These are phyloP conservation scores for Pelodiscus sinensis DNA, from an alignment of 2,113 vertebrate species.

Conservation along the genomic window DNA sequence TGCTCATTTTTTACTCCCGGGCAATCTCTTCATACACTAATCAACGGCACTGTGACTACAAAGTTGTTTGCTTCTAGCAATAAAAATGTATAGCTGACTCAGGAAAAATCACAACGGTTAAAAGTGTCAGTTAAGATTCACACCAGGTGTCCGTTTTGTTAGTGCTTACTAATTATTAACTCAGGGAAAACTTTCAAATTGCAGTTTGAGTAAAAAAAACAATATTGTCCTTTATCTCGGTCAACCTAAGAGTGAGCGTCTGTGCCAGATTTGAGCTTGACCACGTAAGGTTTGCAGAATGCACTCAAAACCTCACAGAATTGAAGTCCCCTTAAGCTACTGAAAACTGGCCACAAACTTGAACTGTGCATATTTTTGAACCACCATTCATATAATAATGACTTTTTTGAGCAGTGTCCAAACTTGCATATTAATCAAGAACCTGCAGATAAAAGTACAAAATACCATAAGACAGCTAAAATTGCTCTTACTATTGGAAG, in stretches of 20 bases:
- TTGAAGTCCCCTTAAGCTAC: not conserved
- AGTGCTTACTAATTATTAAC: not conserved
- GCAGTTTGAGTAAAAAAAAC: not conserved
- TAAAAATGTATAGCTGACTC: slow-evolving; percentile 15
- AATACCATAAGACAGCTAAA: not conserved
- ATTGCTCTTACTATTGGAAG: not conserved
- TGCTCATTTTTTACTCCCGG: slow-evolving; percentile 14
- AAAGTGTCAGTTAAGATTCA: slow-evolving; percentile 25
- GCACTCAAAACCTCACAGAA: not conserved
- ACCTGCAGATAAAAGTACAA: not conserved
- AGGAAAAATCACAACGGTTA: slow-evolving; percentile 2
- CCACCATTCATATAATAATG: not conserved
- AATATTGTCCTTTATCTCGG: not conserved
- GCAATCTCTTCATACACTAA: slow-evolving; percentile 32
- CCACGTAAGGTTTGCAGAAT: not conserved
- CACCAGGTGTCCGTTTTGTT: not conserved
- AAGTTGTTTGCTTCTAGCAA: slow-evolving; percentile 3
- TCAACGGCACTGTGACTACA: not conserved
- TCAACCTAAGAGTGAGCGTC: not conserved
- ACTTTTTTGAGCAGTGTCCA: slow-evolving; percentile 1
- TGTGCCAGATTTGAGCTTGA: not conserved
- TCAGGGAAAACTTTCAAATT: slow-evolving; percentile 37
- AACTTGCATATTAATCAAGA: not conserved
- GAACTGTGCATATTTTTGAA: not conserved
- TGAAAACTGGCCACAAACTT: not conserved